Percentiles rank a stretch among this genome's conserved stretches.
phyloP scores from a whole-genome alignment of 35 echinoderm and acorn worm genomes.

The Chiridota heheva region DNA sequence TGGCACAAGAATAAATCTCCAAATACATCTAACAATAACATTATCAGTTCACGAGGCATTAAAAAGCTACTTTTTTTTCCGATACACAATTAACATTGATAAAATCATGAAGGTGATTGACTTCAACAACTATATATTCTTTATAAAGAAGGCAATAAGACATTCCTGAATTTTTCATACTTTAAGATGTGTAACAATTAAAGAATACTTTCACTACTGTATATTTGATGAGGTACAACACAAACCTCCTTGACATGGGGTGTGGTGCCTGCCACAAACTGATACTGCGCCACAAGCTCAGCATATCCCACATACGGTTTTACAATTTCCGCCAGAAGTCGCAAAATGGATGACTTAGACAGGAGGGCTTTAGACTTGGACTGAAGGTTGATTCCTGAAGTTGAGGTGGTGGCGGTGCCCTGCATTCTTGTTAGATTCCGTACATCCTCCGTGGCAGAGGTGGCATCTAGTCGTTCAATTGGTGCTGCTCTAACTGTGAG shows the following conservation, averaged over 20 bases:
- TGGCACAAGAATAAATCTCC: too few species aligned
- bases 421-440: background rate
- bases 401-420: slow-evolving; percentile 17
- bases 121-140: too few species aligned
- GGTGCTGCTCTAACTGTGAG: slow-evolving; percentile 11
- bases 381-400: background rate
- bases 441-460: background rate
- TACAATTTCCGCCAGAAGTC: slow-evolving; percentile 82
- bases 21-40: too few species aligned
- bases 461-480: slow-evolving; percentile 10
- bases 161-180: too few species aligned
- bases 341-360: slow-evolving; percentile 81
- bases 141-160: too few species aligned
- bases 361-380: slow-evolving; percentile 73
- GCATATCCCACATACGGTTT: slow-evolving; percentile 85
- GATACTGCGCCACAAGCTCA: slow-evolving; percentile 83
- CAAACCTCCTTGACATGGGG: slow-evolving; percentile 77
- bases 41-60: too few species aligned
- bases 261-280: slow-evolving; percentile 57
- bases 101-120: too few species aligned
- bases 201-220: too few species aligned
- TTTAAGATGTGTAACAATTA: too few species aligned
- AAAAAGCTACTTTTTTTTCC: too few species aligned
- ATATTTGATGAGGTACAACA: background rate
- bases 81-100: too few species aligned